Percentiles rank a stretch among this genome's conserved stretches.
Evolutionary conservation across 1,140 invertebrate genomes (phyloP).

Genomic region (Dinoponera quadriceps): DNA sequence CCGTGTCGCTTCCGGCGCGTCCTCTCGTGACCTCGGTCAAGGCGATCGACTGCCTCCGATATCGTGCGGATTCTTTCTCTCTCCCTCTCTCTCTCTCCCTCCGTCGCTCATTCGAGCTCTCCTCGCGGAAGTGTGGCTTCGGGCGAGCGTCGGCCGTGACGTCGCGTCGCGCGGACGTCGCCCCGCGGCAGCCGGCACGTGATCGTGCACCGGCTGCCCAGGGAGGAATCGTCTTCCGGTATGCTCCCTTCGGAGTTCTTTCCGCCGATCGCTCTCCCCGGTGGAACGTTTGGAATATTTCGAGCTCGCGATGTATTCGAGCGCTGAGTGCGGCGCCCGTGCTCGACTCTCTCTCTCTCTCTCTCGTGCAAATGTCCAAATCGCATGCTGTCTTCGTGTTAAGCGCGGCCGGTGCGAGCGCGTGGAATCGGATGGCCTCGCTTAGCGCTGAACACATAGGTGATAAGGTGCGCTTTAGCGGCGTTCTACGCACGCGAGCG

Average conservation of each 20-base stretch:
- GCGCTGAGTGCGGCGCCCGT: neutral
- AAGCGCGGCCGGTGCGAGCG: neutral
- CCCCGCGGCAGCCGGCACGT: constrained; percentile 46
- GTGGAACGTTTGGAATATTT: neutral
- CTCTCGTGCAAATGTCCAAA: no score
- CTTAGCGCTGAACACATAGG: neutral
- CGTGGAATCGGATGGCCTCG: neutral
- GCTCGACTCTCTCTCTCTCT: neutral
- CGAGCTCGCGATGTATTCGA: neutral
- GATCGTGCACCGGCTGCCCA: constrained; percentile 15
- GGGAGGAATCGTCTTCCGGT: neutral
- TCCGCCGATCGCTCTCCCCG: neutral
- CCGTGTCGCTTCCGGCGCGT: constrained; percentile 32
- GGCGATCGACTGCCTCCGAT: constrained; percentile 24
- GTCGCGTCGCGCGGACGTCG: constrained; percentile 35
- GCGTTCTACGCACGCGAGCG: no score
- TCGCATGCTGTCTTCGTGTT: neutral
- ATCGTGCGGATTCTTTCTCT: constrained; percentile 9
- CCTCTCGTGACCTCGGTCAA: constrained; percentile 33
- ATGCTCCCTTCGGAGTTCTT: neutral
- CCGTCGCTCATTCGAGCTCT: constrained; percentile 6
- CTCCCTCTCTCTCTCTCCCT: neutral
- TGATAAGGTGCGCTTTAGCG: no score
- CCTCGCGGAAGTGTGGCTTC: neutral
- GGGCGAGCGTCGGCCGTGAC: neutral